Base-by-base conservation (phyloP, 2,113 vertebrate species). In the Pseudopodoces humilis region DNA sequence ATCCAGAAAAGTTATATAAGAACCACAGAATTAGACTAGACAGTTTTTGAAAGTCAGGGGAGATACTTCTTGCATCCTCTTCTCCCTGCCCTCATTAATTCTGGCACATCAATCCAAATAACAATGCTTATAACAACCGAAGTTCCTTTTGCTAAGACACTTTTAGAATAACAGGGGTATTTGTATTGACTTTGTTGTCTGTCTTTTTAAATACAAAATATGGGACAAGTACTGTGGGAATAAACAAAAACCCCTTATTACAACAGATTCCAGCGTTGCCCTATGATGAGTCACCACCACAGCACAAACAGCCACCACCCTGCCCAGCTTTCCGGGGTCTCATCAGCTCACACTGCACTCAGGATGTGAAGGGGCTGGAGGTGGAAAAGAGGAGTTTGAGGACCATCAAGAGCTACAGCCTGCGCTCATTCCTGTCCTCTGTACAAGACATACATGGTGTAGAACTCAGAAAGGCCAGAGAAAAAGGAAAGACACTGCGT, bases 181-280 rank as follows among this genome's bases (percentile, higher is more conserved):
- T 81, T 63, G 4, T 6, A 10, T 5, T 27, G 8, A 68, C 13
- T 64, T 71, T 74, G n/a, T 7, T 81, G 22, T 46, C 35, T 81
- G 7, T 64, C 9, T 56, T 87, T 77, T 44, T n/a, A 16, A 72
- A 62, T 14, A 60, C 11, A 63, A 72, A 77, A 55, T n/a, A 53
- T 3, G 6, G 24, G 30, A n/a, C 33, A 33, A 76, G 27, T 37
- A 43, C 19, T 23, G 10, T 0, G 0, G 62, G 37, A 90, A 58
- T 23, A 80, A 91, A 64, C 6, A 41, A 71, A 31, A 71, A 4
- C 3, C 2, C 20, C 30, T 46, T 20, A 31, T 39, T 52, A 58
- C 9, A 23, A 52, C 25, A 84, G 80, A 79, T 53, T 69, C 28
- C 30, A 53, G 31, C 46, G 35, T 15, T 49, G 17, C 9, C 4